phyloP scores from a whole-genome alignment of 2,113 vertebrate species.

The Nerophis ophidion region DNA sequence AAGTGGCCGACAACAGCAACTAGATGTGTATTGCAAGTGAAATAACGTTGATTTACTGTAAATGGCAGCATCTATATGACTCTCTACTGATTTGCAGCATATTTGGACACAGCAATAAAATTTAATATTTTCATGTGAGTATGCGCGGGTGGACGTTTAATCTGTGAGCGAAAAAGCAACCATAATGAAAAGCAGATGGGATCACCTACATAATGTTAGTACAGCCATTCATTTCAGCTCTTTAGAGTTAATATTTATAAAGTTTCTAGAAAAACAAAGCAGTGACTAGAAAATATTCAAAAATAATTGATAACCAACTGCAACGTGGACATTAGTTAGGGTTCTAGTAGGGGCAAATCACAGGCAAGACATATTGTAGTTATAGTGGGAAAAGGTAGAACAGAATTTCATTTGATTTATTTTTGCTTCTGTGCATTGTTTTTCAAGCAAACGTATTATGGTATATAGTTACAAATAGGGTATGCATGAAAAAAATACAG shows the following conservation, averaged over 20 bases:
- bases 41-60: slow-evolving; percentile 13
- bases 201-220: slow-evolving; percentile 2
- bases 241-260: slow-evolving; percentile 8
- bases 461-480: too few relatives aligned
- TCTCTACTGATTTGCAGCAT: slow-evolving; percentile 10
- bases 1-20: slow-evolving; percentile 15
- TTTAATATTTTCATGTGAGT: background rate
- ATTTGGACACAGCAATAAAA: background rate
- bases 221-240: slow-evolving; percentile 8
- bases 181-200: slow-evolving; percentile 17
- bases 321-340: slow-evolving; percentile 5
- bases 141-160: background rate
- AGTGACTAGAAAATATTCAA: slow-evolving; percentile 6
- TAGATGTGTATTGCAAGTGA: slow-evolving; percentile 27
- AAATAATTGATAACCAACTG: slow-evolving; percentile 4
- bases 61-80: slow-evolving; percentile 13
- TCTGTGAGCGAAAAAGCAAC: slow-evolving; percentile 22
- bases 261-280: slow-evolving; percentile 24
- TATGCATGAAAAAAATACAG: too few relatives aligned
- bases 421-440: too few relatives aligned
- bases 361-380: too few relatives aligned
- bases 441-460: too few relatives aligned
- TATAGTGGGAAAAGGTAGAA: too few relatives aligned
- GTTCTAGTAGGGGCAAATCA: background rate
- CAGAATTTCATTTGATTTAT: too few relatives aligned